These are phyloP conservation scores for Apaloderma vittatum DNA, from an alignment of 2,113 vertebrate species.

Conservation along the genomic window DNA sequence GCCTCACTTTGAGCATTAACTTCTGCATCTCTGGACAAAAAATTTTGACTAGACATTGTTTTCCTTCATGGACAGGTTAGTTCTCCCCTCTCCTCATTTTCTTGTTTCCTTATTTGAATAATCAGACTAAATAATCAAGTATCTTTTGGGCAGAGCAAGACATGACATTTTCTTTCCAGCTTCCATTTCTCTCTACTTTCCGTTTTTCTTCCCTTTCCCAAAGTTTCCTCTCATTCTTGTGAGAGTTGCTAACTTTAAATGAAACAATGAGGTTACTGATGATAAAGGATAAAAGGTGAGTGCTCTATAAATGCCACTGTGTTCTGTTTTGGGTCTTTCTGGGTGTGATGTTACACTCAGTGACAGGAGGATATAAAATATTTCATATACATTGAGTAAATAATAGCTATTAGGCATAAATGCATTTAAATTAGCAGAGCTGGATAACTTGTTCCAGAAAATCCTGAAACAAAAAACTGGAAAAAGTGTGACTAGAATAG, in stretches of 20 bases:
- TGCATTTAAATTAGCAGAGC: neutral
- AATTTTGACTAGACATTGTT: neutral
- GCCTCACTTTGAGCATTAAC: neutral
- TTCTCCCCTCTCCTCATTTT: neutral
- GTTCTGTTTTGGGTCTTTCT: neutral
- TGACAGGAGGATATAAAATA: neutral
- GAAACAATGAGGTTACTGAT: neutral
- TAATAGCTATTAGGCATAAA: neutral
- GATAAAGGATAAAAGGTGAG: neutral
- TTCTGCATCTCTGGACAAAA: neutral
- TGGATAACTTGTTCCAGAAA: neutral
- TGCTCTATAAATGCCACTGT: neutral
- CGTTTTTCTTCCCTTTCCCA: neutral
- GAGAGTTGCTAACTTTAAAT: neutral
- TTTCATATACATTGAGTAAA: neutral
- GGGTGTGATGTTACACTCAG: neutral
- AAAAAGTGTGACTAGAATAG: neutral
- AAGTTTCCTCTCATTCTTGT: neutral
- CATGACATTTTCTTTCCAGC: neutral
- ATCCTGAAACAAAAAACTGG: neutral
- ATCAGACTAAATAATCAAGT: neutral
- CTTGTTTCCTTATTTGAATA: neutral
- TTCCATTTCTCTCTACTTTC: neutral
- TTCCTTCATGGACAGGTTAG: neutral
- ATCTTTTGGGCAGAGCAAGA: neutral